phyloP scores from a whole-genome alignment of 2,888 invertebrate species.

The Dorcus hopei region DNA sequence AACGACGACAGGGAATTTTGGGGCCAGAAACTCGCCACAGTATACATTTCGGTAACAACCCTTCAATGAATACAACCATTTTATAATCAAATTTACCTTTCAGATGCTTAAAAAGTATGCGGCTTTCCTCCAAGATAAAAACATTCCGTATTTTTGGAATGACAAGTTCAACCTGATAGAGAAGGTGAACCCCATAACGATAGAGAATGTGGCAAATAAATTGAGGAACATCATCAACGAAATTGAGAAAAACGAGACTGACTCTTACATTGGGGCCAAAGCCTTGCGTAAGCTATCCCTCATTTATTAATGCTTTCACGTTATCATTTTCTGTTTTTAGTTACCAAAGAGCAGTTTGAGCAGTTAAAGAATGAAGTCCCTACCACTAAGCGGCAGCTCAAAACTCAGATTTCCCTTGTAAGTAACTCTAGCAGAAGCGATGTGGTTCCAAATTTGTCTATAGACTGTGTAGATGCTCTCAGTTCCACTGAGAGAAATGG shows the following conservation, averaged over 20 bases:
- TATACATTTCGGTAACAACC: slow-evolving; percentile 36
- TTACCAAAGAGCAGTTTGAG: neutral
- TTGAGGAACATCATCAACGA: neutral
- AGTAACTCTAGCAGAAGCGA: too few relatives aligned
- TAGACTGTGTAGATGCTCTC: too few relatives aligned
- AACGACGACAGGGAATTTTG: slow-evolving; percentile 28
- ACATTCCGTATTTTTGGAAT: slow-evolving; percentile 48
- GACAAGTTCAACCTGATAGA: slow-evolving; percentile 37
- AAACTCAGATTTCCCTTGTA: too few relatives aligned
- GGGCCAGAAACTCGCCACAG: slow-evolving; percentile 31
- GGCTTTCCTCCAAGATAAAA: slow-evolving; percentile 23
- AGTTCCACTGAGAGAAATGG: too few relatives aligned
- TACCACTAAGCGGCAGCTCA: neutral
- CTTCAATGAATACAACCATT: neutral
- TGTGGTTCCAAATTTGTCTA: too few relatives aligned
- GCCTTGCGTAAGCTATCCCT: neutral
- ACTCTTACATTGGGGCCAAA: neutral
- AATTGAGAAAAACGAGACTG: neutral
- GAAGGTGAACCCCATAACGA: slow-evolving; percentile 37
- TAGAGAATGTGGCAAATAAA: neutral
- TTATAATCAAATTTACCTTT: neutral
- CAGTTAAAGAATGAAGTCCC: neutral
- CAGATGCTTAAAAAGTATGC: slow-evolving; percentile 45
- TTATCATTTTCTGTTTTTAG: neutral
- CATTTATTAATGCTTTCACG: neutral